These are phyloP conservation scores for Grallaria varia DNA, from an alignment of 2,113 vertebrate genomes.

Conservation along the genomic window DNA sequence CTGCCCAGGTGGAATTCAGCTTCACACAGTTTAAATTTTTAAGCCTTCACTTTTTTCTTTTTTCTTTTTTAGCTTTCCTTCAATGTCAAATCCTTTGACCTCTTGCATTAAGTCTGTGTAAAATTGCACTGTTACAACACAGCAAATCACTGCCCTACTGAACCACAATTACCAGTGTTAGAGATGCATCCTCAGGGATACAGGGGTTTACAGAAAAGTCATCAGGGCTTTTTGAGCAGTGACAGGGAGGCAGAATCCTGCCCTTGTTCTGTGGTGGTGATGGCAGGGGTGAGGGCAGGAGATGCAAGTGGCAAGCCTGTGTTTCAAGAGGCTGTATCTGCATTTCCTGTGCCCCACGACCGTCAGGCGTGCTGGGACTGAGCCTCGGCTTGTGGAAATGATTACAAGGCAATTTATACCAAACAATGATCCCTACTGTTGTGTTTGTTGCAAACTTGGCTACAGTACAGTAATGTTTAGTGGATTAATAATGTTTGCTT, in stretches of 20 bases:
- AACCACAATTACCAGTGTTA: background rate
- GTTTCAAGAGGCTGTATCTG: background rate
- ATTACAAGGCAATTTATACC: conserved; percentile 13
- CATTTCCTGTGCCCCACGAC: rapidly evolving
- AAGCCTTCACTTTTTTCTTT: background rate
- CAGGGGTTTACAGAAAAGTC: background rate
- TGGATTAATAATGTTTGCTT: conserved; percentile 29
- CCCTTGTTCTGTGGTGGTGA: background rate
- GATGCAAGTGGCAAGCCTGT: rapidly evolving
- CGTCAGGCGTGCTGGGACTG: background rate
- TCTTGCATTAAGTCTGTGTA: background rate
- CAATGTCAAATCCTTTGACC: background rate
- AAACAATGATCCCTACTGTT: background rate
- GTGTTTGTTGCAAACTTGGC: conserved; percentile 24
- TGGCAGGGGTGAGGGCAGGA: background rate
- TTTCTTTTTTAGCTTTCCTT: background rate
- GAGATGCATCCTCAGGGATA: background rate
- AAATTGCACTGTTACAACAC: background rate
- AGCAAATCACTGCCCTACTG: background rate
- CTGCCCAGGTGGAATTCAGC: background rate
- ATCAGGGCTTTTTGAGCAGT: background rate
- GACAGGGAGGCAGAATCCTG: background rate
- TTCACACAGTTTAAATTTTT: background rate
- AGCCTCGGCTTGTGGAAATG: background rate
- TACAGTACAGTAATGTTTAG: background rate